Evolutionary conservation across 2,888 invertebrate genomes (phyloP).

Genomic region (Leucania comma): DNA sequence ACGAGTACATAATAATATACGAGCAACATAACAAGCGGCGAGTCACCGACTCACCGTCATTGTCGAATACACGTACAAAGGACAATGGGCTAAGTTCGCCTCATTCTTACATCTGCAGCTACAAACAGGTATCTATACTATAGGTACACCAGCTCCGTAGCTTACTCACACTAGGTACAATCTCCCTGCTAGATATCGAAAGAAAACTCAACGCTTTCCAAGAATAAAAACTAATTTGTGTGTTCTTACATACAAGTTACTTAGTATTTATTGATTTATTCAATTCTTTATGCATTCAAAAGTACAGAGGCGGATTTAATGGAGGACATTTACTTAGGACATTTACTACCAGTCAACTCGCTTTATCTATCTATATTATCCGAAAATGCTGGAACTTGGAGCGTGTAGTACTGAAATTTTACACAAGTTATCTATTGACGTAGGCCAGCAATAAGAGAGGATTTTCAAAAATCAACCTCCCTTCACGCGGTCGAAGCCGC

Average conservation of each 20-base stretch:
- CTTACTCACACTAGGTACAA: slow-evolving; percentile 6
- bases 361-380: no score
- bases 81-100: slow-evolving; percentile 50
- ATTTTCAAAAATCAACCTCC: no score
- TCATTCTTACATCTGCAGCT: slow-evolving; percentile 34
- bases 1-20: slow-evolving; percentile 7
- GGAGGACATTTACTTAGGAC: no score
- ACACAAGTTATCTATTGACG: no score
- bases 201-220: not conserved
- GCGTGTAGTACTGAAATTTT: no score
- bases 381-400: no score
- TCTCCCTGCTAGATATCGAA: not conserved
- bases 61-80: slow-evolving; percentile 47
- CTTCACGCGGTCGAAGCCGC: no score
- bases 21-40: slow-evolving; percentile 8
- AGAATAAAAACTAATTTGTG: not conserved
- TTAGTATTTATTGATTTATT: no score
- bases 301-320: no score
- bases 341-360: no score
- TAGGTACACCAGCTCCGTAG: slow-evolving; percentile 15
- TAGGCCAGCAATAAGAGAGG: no score
- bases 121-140: slow-evolving; percentile 21
- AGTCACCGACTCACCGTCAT: slow-evolving; percentile 30
- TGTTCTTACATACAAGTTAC: not conserved
- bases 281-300: no score